Evolutionary conservation across 2,888 invertebrate genomes (phyloP), one percentile per base, ranked within the genome.

Genomic region (Drosophila lacicola): DNA sequence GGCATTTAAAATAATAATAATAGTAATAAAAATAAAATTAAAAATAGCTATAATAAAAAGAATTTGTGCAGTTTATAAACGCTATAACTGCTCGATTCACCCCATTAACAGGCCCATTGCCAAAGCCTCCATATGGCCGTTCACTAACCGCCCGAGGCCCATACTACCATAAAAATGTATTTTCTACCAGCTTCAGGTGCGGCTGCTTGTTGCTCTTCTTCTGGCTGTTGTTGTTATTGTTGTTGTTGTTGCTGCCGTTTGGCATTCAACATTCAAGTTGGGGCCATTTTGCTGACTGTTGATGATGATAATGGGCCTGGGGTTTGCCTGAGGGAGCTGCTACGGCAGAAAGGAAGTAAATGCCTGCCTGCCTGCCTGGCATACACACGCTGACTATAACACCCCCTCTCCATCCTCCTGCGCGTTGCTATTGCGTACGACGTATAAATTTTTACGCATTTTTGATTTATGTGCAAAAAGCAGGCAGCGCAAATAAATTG

Each of bases 201-300:
- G 56, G 71, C 67, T 79, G 85, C 85, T 87, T 84, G 79, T 87
- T 83, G 80, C 77, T 86, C 17, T 53, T 29, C 11, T 45, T 55
- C 10, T 33, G 53, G 49, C 10, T 73, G 64, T 42, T 83, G 75
- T 62, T 73, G 58, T 25, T 57, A 21, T 21, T 67, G 61, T 11
- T 58, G 49, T 19, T 74, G 70, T 68, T 81, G 70, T 58, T 75
- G 63, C 46, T 67, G 62, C 73, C 54, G 68, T 63, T 71, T 76
- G 70, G 57, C 78, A 73, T 76, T 68, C 70, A 53, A 74, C 68
- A 68, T 68, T 74, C 56, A 65, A 75, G 79, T 77, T 77, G 72
- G 72, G 82, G 80, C 88, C 85, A 82, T 83, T 83, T 85, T 85
- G 83, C 83, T 84, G 83, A 84, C 83, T 84, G 85, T 84, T 84